A percentile compares a stretch with the other conserved stretches of the same genome.
These are phyloP conservation scores for Brachylomia viminalis DNA, from an alignment of 2,888 invertebrate genomes.

Conservation along the genomic window DNA sequence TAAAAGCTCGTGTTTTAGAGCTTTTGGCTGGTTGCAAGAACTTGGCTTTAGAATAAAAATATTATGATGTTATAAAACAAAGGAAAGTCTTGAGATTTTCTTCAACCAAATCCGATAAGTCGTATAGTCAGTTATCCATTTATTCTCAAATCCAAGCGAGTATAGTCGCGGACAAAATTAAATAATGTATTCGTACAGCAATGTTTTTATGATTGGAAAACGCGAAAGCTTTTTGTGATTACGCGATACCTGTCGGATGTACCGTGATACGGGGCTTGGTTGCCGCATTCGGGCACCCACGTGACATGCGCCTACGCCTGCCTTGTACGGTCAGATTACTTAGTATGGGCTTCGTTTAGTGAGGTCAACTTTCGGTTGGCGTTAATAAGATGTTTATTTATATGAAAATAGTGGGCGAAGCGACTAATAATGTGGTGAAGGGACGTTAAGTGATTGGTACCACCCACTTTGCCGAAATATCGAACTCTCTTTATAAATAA, in stretches of 20 bases:
- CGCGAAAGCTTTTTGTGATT: conserved; percentile 54
- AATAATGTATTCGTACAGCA: conserved; percentile 7
- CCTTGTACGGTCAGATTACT: conserved; percentile 77
- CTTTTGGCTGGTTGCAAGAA: background rate
- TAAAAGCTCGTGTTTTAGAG: background rate
- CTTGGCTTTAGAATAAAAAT: background rate
- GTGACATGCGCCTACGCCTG: conserved; percentile 74
- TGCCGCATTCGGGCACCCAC: conserved; percentile 73
- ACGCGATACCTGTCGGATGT: conserved; percentile 60
- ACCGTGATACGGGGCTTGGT: conserved; percentile 68
- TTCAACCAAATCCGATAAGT: background rate
- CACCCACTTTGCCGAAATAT: conserved; percentile 42
- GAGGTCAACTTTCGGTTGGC: conserved; percentile 66
- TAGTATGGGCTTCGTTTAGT: conserved; percentile 67
- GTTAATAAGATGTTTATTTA: conserved; percentile 66
- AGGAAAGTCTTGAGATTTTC: conserved; percentile 12
- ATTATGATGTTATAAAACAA: background rate
- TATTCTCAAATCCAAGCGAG: conserved; percentile 1
- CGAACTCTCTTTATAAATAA: background rate
- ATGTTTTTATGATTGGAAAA: conserved; percentile 39
- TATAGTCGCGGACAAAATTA: background rate
- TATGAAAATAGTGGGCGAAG: conserved; percentile 64
- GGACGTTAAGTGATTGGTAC: conserved; percentile 39
- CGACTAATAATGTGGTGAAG: conserved; percentile 48
- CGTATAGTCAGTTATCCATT: background rate